These are phyloP conservation scores for Emberiza fucata DNA, from an alignment of 2,113 vertebrate genomes.

Conservation along the genomic window DNA sequence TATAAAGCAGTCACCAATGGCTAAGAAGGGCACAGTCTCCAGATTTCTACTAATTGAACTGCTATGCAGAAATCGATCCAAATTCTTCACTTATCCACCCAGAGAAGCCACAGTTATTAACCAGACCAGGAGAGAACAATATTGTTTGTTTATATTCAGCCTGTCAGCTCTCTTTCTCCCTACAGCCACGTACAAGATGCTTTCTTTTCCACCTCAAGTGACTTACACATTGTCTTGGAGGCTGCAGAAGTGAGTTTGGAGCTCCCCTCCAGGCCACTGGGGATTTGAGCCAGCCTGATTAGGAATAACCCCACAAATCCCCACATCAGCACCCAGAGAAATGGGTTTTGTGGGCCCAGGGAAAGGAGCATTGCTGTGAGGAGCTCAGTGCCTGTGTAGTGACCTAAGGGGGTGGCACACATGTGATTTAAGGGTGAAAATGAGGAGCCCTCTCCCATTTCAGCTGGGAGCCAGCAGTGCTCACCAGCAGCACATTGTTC, in stretches of 20 bases:
- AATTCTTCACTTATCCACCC: not conserved
- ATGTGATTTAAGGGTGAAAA: not conserved
- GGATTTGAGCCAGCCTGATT: not conserved
- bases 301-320: not conserved
- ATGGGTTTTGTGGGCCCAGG: not conserved
- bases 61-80: slow-evolving; percentile 39
- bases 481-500: not conserved
- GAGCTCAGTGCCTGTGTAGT: not conserved
- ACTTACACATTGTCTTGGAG: not conserved
- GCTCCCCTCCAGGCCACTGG: not conserved
- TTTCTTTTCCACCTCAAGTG: not conserved
- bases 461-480: not conserved
- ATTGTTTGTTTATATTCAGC: not conserved
- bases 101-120: not conserved
- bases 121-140: not conserved
- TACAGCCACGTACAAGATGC: not conserved
- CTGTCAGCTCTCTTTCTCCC: not conserved
- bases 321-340: not conserved
- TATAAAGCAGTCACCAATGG: slow-evolving; percentile 22
- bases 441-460: not conserved
- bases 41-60: slow-evolving; percentile 35
- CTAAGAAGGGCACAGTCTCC: not conserved
- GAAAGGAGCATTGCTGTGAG: not conserved
- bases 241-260: not conserved
- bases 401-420: not conserved